Evolutionary conservation across 1,140 invertebrate genomes (phyloP), one percentile per base, ranked within the genome.

Genomic region (Papilio helenus): DNA sequence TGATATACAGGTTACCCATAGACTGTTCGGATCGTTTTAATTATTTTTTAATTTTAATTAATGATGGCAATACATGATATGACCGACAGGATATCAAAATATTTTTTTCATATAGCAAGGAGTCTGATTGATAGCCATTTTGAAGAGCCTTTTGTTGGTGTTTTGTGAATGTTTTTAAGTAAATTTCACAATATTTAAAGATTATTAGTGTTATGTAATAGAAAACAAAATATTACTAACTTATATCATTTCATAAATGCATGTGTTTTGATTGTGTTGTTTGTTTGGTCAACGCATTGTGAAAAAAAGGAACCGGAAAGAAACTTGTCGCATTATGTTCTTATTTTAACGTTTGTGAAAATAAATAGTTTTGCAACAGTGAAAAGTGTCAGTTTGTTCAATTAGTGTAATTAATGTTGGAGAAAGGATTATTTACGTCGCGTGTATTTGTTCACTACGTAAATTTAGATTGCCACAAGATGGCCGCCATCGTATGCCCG

Each of bases 141-240:
- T 94, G 93, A 93, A 91, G 91, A 93, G 90, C 91, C 91, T 94
- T 94, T 94, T 94, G 93, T 94, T 94, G 91, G 93, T 94, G 93
- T 94, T 94, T 94, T 94, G 90, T 94, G 92, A 92, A 94, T 94
- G 93, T 94, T 94, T 94, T 94, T 89, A 90, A 89, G 83, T 84
- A 90, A 89, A 88, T 90, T 91, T 90, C 89, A 81, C 79, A 83
- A 85, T 87, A 89, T 82, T 89, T 87, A 80, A 88, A 86, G 87
- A 76, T 84, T 86, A 87, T 81, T 79, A 90, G 80, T 85, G 83
- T 82, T 85, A 81, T 83, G 85, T 85, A 29, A 83, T 79, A 81
- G 85, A 78, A 81, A 80, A 81, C 82, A 85, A 84, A 84, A 49
- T 72, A 85, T 84, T 84, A 79, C 78, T 81, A 81, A 58, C 71